Conservation (phyloP, 2,797 vertebrate species). For the Megalops cyprinoides region DNA sequence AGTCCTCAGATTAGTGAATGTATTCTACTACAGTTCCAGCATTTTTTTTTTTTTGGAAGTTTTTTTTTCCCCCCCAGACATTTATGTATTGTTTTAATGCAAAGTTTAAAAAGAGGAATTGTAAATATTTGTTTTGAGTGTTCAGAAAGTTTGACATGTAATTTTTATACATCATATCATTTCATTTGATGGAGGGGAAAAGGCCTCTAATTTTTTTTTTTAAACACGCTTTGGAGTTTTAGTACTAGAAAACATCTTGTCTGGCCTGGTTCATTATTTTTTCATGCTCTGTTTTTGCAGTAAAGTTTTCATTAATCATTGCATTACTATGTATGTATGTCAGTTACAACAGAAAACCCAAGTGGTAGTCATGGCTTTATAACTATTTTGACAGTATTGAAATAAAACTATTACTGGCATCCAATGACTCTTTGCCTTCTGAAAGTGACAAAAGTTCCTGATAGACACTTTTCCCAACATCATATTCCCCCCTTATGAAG, state of each 20-base stretch:
- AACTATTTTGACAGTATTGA: slow-evolving; percentile 63
- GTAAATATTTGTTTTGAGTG: slow-evolving; percentile 68
- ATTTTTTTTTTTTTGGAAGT: background rate
- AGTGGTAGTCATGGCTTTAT: slow-evolving; percentile 51
- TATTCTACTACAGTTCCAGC: slow-evolving; percentile 56
- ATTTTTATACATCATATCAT: slow-evolving; percentile 66
- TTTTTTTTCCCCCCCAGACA: slow-evolving; percentile 3
- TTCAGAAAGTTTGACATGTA: slow-evolving; percentile 60
- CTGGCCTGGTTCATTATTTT: slow-evolving; percentile 64
- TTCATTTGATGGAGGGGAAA: slow-evolving; percentile 47
- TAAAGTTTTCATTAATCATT: slow-evolving; percentile 48
- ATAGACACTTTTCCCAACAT: background rate
- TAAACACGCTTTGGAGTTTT: slow-evolving; percentile 49
- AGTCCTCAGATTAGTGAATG: slow-evolving; percentile 57
- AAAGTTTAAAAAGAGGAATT: slow-evolving; percentile 60
- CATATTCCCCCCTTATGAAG: background rate
- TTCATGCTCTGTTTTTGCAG: slow-evolving; percentile 38
- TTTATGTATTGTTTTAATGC: slow-evolving; percentile 30
- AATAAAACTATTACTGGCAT: slow-evolving; percentile 69
- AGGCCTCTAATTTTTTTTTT: slow-evolving; percentile 37
- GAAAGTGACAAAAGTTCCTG: slow-evolving; percentile 12
- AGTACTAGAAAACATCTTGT: slow-evolving; percentile 51
- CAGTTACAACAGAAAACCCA: slow-evolving; percentile 50
- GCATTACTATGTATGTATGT: slow-evolving; percentile 42
- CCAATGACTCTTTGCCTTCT: slow-evolving; percentile 25